Evolutionary conservation across 2,113 vertebrate species (phyloP).

Genomic region (Anseranas semipalmata): DNA sequence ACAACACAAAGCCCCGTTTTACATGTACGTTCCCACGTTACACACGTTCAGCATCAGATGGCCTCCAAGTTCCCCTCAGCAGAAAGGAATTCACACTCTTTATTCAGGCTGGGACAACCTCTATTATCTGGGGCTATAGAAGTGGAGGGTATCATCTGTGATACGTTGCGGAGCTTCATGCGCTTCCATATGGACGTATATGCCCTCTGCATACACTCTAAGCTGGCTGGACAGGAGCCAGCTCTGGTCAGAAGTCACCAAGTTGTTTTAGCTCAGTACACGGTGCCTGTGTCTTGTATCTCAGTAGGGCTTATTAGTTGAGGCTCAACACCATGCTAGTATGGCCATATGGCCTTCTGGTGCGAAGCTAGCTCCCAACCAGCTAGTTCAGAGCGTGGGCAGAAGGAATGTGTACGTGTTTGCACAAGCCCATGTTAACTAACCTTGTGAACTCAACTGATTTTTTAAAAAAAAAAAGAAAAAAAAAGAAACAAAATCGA

Average conservation of each 20-base stretch:
- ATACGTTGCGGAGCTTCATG: conserved; percentile 6
- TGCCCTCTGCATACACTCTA: neutral
- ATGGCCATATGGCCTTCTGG: conserved; percentile 45
- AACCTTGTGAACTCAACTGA: neutral
- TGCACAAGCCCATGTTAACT: neutral
- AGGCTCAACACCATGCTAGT: conserved; percentile 7
- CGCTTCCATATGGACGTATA: conserved; percentile 51
- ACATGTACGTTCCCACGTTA: neutral
- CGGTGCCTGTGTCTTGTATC: conserved; percentile 17
- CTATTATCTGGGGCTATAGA: conserved; percentile 10
- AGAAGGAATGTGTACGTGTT: neutral
- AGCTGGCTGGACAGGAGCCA: conserved; percentile 64
- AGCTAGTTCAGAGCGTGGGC: conserved; percentile 34
- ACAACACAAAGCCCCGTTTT: neutral
- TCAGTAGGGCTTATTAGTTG: conserved; percentile 27
- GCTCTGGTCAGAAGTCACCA: conserved; percentile 64
- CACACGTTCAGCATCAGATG: neutral
- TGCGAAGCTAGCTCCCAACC: neutral
- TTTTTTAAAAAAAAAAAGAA: neutral
- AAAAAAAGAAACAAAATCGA: neutral
- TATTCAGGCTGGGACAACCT: conserved; percentile 36
- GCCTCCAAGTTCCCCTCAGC: neutral
- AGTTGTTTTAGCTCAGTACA: conserved; percentile 58
- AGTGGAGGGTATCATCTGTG: conserved; percentile 52
- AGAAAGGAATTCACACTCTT: conserved; percentile 28